These are phyloP conservation scores for Trichonephila inaurata DNA, from an alignment of 1,140 invertebrate species.

Conservation along the genomic window DNA sequence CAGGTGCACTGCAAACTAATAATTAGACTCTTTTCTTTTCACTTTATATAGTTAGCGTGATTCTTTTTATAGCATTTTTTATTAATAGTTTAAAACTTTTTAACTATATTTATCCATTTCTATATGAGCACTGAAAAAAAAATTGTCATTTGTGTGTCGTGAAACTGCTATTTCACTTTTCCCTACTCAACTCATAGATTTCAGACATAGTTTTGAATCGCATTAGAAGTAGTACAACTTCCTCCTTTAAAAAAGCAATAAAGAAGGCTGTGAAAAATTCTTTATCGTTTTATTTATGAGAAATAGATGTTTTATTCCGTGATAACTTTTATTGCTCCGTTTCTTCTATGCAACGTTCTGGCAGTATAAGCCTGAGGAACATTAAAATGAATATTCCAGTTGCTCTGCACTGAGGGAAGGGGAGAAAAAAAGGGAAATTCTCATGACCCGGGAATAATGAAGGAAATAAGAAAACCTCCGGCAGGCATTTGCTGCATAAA, in stretches of 20 bases:
- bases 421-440: slow-evolving; percentile 9
- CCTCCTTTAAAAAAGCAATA: slow-evolving; percentile 35
- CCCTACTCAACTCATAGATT: neutral
- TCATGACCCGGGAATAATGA: slow-evolving; percentile 43
- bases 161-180: slow-evolving; percentile 6
- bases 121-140: neutral
- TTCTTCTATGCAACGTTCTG: neutral
- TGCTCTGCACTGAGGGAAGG: neutral
- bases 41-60: too few species aligned
- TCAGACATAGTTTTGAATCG: slow-evolving; percentile 51
- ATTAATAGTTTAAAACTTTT: neutral
- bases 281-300: slow-evolving; percentile 64
- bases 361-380: slow-evolving; percentile 17
- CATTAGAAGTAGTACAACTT: neutral
- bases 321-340: slow-evolving; percentile 52
- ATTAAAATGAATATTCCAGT: slow-evolving; percentile 60
- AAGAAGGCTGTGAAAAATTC: slow-evolving; percentile 46
- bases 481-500: slow-evolving; percentile 31
- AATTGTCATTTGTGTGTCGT: neutral
- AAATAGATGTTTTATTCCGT: slow-evolving; percentile 62
- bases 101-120: neutral
- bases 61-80: too few species aligned
- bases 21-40: too few species aligned
- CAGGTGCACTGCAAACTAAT: too few species aligned
- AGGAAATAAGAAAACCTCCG: slow-evolving; percentile 11